Evolutionary conservation across 1,140 invertebrate genomes (phyloP).

Genomic region (Notospermus geniculatus): DNA sequence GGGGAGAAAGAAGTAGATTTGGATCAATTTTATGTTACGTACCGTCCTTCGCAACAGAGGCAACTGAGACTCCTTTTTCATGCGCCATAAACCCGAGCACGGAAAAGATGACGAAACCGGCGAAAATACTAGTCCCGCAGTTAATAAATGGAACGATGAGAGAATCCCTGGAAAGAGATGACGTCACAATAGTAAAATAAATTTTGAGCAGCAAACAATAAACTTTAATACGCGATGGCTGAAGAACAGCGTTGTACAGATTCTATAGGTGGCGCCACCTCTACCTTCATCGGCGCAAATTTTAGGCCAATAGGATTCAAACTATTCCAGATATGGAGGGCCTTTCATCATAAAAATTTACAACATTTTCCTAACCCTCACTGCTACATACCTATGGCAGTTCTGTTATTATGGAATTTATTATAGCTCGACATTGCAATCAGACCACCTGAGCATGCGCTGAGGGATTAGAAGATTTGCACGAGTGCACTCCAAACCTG

Average conservation of each 20-base stretch:
- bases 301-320: no score
- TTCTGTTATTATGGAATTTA: slow-evolving; percentile 84
- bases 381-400: slow-evolving; percentile 61
- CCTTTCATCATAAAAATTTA: no score
- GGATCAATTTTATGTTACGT: neutral
- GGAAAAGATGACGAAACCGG: slow-evolving; percentile 42
- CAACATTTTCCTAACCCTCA: no score
- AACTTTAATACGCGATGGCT: no score
- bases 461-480: slow-evolving; percentile 87
- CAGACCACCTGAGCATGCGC: slow-evolving; percentile 86
- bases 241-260: no score
- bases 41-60: slow-evolving; percentile 20
- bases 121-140: slow-evolving; percentile 68
- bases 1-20: no score
- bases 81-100: slow-evolving; percentile 41
- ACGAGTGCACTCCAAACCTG: slow-evolving; percentile 81
- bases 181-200: neutral
- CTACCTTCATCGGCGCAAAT: no score
- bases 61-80: slow-evolving; percentile 20
- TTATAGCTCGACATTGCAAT: slow-evolving; percentile 91
- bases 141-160: slow-evolving; percentile 79
- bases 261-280: no score
- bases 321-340: no score
- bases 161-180: slow-evolving; percentile 64
- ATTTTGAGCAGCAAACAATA: no score